Percentiles rank a stretch among this genome's conserved stretches.
Evolutionary conservation across 2,113 vertebrate genomes (phyloP).

Genomic region (Myiopsitta monachus): DNA sequence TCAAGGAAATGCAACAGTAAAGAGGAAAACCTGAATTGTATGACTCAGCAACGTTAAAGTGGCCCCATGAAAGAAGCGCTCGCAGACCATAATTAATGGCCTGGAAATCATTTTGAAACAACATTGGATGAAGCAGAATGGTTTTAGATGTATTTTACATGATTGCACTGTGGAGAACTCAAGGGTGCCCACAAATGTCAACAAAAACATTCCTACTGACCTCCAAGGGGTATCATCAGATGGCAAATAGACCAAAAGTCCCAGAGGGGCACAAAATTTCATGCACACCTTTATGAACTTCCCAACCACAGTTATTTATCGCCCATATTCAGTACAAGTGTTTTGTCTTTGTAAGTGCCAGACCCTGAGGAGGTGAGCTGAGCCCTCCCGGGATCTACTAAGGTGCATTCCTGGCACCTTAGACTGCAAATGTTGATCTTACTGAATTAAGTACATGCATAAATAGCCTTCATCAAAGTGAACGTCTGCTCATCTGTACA

Average conservation of each 20-base stretch:
- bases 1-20: background rate
- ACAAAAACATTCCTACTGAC: background rate
- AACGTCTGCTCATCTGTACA: background rate
- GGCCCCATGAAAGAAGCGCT: background rate
- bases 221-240: background rate
- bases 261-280: background rate
- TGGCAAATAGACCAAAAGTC: background rate
- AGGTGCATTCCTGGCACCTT: background rate
- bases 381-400: background rate
- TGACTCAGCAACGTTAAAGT: background rate
- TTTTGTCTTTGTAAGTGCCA: fast-evolving
- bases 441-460: background rate
- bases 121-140: background rate
- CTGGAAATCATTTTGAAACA: conserved; percentile 19
- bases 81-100: background rate
- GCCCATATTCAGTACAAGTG: background rate
- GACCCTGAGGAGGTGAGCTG: background rate
- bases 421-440: background rate
- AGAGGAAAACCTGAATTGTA: background rate
- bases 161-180: background rate
- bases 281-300: background rate
- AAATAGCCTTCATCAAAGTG: background rate
- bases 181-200: background rate
- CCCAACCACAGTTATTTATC: background rate
- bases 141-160: background rate